Evolutionary conservation across 1,140 invertebrate species (phyloP).

Genomic region (Drosophila orena): DNA sequence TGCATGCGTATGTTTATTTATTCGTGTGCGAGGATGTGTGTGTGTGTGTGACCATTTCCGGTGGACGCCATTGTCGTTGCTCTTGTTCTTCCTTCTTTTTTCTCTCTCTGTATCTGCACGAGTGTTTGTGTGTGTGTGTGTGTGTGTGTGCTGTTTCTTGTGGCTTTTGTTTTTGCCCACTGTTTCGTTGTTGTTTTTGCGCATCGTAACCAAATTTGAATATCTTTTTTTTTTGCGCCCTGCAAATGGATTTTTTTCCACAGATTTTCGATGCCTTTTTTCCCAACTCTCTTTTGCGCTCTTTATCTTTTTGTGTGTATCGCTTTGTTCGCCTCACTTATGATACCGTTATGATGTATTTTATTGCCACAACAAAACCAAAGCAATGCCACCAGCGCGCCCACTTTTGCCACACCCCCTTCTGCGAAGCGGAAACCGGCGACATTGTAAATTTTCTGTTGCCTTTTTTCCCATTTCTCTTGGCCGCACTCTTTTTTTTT

Average conservation of each 20-base stretch:
- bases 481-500: constrained; percentile 17
- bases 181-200: constrained; percentile 71
- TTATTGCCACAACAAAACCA: constrained; percentile 82
- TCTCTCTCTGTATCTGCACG: constrained; percentile 12
- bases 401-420: constrained; percentile 5
- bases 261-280: constrained; percentile 79
- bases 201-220: constrained; percentile 81
- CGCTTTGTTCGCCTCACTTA: constrained; percentile 78
- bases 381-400: constrained; percentile 44
- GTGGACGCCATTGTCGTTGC: constrained; percentile 76
- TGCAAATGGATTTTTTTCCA: constrained; percentile 81
- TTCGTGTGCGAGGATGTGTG: constrained; percentile 34
- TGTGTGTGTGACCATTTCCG: constrained; percentile 71
- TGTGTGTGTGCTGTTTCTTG: constrained; percentile 66
- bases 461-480: constrained; percentile 44
- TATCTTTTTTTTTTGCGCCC: constrained; percentile 53
- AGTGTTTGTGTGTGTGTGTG: constrained; percentile 3
- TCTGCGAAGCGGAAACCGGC: constrained; percentile 69
- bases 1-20: constrained; percentile 38
- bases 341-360: constrained; percentile 84
- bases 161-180: constrained; percentile 71
- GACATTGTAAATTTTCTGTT: constrained; percentile 81
- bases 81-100: constrained; percentile 44
- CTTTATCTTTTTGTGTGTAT: constrained; percentile 54
- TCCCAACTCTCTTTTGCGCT: constrained; percentile 25